Base-by-base conservation (phyloP, 2,888 invertebrate species). In the Eupithecia subfuscata region DNA sequence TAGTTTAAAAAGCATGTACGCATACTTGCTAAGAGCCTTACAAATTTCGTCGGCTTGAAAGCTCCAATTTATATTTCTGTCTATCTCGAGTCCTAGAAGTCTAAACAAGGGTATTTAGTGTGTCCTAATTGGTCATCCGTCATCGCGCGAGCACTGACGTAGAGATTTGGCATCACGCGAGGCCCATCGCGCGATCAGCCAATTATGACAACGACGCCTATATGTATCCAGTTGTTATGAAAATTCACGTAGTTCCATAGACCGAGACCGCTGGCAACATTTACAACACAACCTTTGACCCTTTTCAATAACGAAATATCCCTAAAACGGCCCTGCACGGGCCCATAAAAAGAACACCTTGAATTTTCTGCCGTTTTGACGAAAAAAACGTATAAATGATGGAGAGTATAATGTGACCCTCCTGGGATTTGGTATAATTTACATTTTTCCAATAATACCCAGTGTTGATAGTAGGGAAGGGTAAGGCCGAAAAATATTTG, bases 401-500 rank as follows among this genome's bases (percentile, higher is more conserved):
- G 22, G 45, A 45, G 48, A 43, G 65, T 34, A 71, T 76, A 71
- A 65, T 71, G 65, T 70, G 56, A 69, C 25, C 69, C 74, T 65
- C 52, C 8, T 40, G 48, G 73, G 74, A 74, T 75, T 73, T 71
- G 72, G 73, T 71, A 74, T 73, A 74, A 80, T 80, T 79, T 78
- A 77, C 76, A 80, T 80, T 77, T 78, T 79, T 78, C 80, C 77
- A 71, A 80, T 79, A 80, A 75, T 75, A 77, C 71, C 69, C 70
- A 43, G 22, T 37, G 63, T 45, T 65, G 69, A 22, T 64, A 73
- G 37, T 75, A 78, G 70, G 52, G 70, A 74, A 52, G 70, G 65
- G 65, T 48, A 9, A 65, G 56, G 30, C 12, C 25, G 40, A 65
- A 65, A 69, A 34, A 22, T 2, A 14, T 48, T 12, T 8, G 25